Evolutionary conservation across 2,797 vertebrate genomes (phyloP).

Genomic region (Dicrostonyx torquatus): DNA sequence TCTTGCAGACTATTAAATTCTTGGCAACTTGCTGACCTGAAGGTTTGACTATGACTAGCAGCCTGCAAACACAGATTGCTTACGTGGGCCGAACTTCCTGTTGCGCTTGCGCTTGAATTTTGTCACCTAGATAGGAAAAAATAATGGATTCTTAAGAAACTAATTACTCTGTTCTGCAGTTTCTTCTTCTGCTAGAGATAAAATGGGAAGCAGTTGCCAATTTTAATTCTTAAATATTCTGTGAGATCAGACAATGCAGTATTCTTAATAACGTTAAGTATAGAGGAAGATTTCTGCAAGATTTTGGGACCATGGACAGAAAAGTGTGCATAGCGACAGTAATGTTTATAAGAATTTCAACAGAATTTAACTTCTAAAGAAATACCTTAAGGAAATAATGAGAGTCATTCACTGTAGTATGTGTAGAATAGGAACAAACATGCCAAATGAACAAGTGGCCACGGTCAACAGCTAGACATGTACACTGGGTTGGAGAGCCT

Average conservation of each 20-base stretch:
- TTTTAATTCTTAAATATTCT: not conserved
- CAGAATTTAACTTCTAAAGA: not conserved
- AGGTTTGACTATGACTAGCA: slow-evolving; percentile 71
- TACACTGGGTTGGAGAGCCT: not conserved
- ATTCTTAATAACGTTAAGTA: not conserved
- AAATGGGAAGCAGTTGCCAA: not conserved
- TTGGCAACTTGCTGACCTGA: slow-evolving; percentile 17
- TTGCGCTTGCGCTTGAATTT: slow-evolving; percentile 83
- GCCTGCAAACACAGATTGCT: slow-evolving; percentile 57
- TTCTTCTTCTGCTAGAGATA: not conserved
- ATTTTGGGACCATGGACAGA: not conserved
- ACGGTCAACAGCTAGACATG: not conserved
- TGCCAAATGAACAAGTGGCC: not conserved
- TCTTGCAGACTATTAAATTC: not conserved
- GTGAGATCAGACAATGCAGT: not conserved
- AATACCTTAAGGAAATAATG: not conserved
- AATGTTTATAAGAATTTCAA: not conserved
- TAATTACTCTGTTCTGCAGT: not conserved
- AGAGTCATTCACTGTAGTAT: not conserved
- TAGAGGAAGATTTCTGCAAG: not conserved
- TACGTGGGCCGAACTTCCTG: slow-evolving; percentile 78
- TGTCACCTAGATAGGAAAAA: slow-evolving; percentile 48
- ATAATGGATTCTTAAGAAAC: not conserved
- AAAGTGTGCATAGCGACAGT: not conserved
- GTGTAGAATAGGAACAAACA: not conserved